A percentile compares a stretch with the other conserved stretches of the same genome.
Evolutionary conservation across 2,113 vertebrate genomes (phyloP).

Genomic region (Todiramphus saurophagus): DNA sequence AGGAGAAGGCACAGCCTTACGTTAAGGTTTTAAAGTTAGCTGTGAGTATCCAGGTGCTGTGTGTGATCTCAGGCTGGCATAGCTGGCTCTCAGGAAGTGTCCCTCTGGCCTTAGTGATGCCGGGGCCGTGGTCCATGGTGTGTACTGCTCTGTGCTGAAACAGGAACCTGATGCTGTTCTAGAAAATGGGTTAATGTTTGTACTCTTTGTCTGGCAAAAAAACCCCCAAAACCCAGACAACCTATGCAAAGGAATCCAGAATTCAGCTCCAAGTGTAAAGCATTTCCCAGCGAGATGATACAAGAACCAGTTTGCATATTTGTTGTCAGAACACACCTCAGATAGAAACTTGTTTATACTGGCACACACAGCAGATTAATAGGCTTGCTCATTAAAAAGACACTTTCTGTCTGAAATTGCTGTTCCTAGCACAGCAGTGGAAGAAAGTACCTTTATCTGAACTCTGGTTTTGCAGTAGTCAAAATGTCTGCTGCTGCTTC

Average conservation of each 20-base stretch:
- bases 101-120: fast-evolving
- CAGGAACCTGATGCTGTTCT: fast-evolving
- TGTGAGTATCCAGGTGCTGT: not conserved
- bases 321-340: not conserved
- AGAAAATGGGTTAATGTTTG: not conserved
- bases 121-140: not conserved
- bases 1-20: not conserved
- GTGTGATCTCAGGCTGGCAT: not conserved
- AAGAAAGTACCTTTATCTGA: constrained; percentile 42
- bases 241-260: not conserved
- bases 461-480: constrained; percentile 46
- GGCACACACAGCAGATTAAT: not conserved
- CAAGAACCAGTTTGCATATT: not conserved
- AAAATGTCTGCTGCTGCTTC: constrained; percentile 70
- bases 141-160: fast-evolving
- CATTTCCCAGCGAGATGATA: not conserved
- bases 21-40: not conserved
- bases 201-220: not conserved
- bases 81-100: not conserved
- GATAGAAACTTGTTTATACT: not conserved
- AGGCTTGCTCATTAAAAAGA: constrained; percentile 19
- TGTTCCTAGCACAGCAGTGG: constrained; percentile 11
- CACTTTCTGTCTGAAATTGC: constrained; percentile 25
- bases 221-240: not conserved
- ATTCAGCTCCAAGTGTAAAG: not conserved